Evolutionary conservation across 2,113 vertebrate genomes (phyloP).

Genomic region (Dolichallabes microphthalmus): DNA sequence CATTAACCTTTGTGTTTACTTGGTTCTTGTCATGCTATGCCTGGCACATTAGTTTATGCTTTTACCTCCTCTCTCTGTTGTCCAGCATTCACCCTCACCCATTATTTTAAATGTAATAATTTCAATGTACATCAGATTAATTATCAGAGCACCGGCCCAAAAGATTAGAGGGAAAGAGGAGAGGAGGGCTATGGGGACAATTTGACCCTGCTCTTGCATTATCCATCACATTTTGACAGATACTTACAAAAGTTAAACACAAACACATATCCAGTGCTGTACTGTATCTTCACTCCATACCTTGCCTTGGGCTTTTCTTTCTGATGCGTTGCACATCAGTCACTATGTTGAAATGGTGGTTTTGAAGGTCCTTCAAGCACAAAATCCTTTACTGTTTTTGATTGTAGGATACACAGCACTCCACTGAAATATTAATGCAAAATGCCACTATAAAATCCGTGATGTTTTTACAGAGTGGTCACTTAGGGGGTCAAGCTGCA

Average conservation of each 20-base stretch:
- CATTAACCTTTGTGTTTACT: conserved; percentile 36
- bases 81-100: conserved; percentile 13
- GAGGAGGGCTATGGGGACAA: not conserved
- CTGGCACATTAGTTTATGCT: conserved; percentile 39
- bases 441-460: not conserved
- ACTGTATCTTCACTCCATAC: conserved; percentile 21
- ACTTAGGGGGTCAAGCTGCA: conserved; percentile 2
- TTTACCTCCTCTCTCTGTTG: conserved; percentile 27
- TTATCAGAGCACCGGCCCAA: conserved; percentile 8
- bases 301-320: not conserved
- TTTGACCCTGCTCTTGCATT: not conserved
- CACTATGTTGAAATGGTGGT: conserved; percentile 9
- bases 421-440: not conserved
- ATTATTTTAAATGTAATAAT: conserved; percentile 32
- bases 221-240: conserved; percentile 35
- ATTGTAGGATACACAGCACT: not conserved
- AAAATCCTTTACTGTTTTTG: not conserved
- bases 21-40: conserved; percentile 29
- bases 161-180: not conserved
- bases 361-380: conserved; percentile 14
- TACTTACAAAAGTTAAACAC: conserved; percentile 27
- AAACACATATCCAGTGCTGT: not conserved
- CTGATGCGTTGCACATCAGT: conserved; percentile 10
- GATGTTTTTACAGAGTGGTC: conserved; percentile 31
- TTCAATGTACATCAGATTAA: conserved; percentile 21